Evolutionary conservation across 2,797 vertebrate species (phyloP).

Genomic region (Urosaurus nigricauda): DNA sequence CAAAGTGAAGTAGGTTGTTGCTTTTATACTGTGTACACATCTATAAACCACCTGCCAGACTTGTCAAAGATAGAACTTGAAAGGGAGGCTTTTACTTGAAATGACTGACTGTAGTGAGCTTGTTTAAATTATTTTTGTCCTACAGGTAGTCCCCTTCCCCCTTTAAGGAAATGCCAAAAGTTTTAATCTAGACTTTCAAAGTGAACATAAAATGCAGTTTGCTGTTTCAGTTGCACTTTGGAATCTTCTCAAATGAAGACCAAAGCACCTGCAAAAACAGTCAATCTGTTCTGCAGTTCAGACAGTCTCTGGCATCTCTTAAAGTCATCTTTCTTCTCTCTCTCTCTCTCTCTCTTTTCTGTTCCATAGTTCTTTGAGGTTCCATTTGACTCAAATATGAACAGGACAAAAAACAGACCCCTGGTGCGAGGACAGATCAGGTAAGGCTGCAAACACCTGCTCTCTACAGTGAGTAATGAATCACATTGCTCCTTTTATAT

Average conservation of each 20-base stretch:
- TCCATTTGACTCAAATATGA: slow-evolving; percentile 99
- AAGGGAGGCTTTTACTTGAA: slow-evolving; percentile 22
- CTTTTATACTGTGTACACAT: background rate
- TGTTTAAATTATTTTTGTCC: slow-evolving; percentile 51
- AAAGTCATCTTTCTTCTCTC: slow-evolving; percentile 62
- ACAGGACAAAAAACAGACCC: slow-evolving; percentile 97
- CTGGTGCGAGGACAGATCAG: slow-evolving; percentile 97
- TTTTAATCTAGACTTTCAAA: slow-evolving; percentile 55
- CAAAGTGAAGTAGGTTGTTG: background rate
- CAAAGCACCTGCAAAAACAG: slow-evolving; percentile 59
- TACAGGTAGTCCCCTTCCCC: slow-evolving; percentile 33
- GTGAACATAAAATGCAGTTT: slow-evolving; percentile 44
- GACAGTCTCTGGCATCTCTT: slow-evolving; percentile 56
- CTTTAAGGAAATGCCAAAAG: slow-evolving; percentile 53
- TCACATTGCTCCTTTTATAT: slow-evolving; percentile 37
- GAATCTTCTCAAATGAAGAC: slow-evolving; percentile 53
- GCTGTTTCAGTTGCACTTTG: slow-evolving; percentile 7
- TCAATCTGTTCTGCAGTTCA: slow-evolving; percentile 43
- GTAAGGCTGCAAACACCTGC: slow-evolving; percentile 81
- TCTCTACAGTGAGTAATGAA: slow-evolving; percentile 39
- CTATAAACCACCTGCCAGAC: background rate
- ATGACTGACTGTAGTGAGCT: background rate
- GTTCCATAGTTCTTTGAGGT: slow-evolving; percentile 94
- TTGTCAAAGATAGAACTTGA: background rate
- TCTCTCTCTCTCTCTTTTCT: background rate